These are phyloP conservation scores for Paguma larvata DNA, from an alignment of 2,797 vertebrate species.

Conservation along the genomic window DNA sequence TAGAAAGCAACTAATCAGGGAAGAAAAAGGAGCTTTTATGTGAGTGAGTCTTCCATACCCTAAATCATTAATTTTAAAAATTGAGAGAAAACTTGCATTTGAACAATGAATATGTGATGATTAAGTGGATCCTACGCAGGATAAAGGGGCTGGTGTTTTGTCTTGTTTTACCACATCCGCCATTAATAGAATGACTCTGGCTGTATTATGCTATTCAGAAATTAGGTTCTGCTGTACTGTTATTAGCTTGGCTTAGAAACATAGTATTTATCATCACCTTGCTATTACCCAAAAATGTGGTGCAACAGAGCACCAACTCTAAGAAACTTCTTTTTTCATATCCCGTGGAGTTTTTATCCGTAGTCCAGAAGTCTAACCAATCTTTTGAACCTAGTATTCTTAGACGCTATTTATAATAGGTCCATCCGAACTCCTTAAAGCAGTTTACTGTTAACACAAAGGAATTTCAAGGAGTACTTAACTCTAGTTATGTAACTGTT, in stretches of 20 bases:
- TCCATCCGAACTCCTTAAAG: not conserved
- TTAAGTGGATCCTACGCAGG: not conserved
- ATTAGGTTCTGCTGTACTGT: not conserved
- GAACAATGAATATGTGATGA: not conserved
- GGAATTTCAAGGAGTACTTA: not conserved
- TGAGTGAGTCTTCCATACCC: not conserved
- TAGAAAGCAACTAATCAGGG: conserved; percentile 30
- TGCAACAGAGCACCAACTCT: not conserved
- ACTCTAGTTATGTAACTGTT: conserved; percentile 14
- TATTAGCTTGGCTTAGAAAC: not conserved
- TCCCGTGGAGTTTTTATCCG: not conserved
- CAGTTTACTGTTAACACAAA: not conserved
- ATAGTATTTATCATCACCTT: not conserved
- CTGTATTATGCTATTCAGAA: not conserved
- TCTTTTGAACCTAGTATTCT: not conserved
- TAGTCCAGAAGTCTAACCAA: not conserved
- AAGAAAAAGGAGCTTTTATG: not conserved
- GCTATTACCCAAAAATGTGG: not conserved
- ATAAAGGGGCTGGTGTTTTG: not conserved
- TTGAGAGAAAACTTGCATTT: not conserved
- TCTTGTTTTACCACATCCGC: not conserved
- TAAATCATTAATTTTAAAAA: not conserved
- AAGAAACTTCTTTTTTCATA: not conserved
- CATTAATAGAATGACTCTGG: not conserved
- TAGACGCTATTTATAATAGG: not conserved